Percentiles rank a stretch among this genome's conserved stretches.
Evolutionary conservation across 1,140 invertebrate species (phyloP).

Genomic region (Pseudobourletiella spinata): DNA sequence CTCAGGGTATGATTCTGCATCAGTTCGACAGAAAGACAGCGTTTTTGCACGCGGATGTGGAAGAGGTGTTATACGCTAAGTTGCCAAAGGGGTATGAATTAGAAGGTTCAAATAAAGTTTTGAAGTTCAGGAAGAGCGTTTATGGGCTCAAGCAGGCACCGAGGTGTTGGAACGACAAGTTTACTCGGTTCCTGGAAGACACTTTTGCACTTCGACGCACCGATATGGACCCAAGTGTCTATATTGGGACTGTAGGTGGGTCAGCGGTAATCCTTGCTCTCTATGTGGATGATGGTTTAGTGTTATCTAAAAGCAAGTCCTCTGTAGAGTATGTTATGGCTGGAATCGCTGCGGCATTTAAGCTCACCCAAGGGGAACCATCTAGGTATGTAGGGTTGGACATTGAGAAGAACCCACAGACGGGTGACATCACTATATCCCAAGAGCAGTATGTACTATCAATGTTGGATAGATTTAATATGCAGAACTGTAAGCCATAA

Average conservation of each 20-base stretch:
- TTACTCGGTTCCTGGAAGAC: slow-evolving; percentile 8
- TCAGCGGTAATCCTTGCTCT: background rate
- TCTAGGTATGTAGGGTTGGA: slow-evolving; percentile 7
- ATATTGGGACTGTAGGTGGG: background rate
- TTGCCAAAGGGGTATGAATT: slow-evolving; percentile 40
- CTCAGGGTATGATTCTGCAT: slow-evolving; percentile 28
- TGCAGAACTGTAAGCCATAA: slow-evolving; percentile 7
- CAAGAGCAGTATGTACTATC: slow-evolving; percentile 37
- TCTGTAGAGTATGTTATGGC: background rate
- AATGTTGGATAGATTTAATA: slow-evolving; percentile 2
- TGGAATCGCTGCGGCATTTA: background rate
- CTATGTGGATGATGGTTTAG: slow-evolving; percentile 28
- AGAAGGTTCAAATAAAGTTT: background rate
- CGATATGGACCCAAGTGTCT: slow-evolving; percentile 12
- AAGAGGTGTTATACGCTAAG: slow-evolving; percentile 43
- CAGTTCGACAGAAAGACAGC: slow-evolving; percentile 42
- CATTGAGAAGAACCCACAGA: background rate
- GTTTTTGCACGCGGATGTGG: slow-evolving; percentile 41
- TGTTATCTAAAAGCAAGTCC: background rate
- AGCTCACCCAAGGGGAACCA: background rate
- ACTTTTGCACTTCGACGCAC: background rate
- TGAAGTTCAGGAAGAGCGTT: slow-evolving; percentile 24
- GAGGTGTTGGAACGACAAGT: slow-evolving; percentile 31
- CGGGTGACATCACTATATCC: slow-evolving; percentile 1
- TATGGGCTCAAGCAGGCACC: slow-evolving; percentile 37